Conservation (phyloP, 2,113 vertebrate species). For the Chaetura pelagica region DNA sequence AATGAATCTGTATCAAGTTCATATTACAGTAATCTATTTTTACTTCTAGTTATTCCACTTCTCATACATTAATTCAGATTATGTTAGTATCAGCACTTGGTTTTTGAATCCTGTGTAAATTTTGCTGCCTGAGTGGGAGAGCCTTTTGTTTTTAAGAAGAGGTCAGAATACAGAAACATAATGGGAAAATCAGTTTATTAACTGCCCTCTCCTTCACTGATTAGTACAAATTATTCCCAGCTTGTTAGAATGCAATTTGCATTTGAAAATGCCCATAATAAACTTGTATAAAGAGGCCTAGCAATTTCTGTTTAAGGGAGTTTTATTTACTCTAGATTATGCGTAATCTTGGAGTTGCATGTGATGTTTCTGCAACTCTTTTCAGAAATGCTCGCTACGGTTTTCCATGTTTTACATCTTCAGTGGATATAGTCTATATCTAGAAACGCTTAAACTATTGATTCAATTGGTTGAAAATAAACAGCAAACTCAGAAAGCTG, state of each 20-base stretch:
- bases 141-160: background rate
- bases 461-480: background rate
- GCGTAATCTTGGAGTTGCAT: background rate
- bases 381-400: background rate
- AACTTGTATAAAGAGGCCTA: background rate
- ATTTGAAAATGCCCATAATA: conserved; percentile 16
- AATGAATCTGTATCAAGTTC: background rate
- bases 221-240: conserved; percentile 35
- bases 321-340: conserved; percentile 10
- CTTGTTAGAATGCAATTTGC: conserved; percentile 21
- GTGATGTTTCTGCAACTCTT: background rate
- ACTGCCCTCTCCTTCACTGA: conserved; percentile 8
- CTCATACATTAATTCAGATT: background rate
- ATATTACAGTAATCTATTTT: background rate
- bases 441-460: background rate
- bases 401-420: background rate
- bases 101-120: background rate
- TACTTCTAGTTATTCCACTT: background rate
- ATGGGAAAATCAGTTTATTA: conserved; percentile 18
- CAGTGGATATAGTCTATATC: background rate
- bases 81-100: background rate
- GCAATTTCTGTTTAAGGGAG: background rate
- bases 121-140: background rate
- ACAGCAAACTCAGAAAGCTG: background rate
- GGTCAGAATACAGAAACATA: background rate